phyloP scores from a whole-genome alignment of 2,888 invertebrate species.

The Heliothis peltigera region DNA sequence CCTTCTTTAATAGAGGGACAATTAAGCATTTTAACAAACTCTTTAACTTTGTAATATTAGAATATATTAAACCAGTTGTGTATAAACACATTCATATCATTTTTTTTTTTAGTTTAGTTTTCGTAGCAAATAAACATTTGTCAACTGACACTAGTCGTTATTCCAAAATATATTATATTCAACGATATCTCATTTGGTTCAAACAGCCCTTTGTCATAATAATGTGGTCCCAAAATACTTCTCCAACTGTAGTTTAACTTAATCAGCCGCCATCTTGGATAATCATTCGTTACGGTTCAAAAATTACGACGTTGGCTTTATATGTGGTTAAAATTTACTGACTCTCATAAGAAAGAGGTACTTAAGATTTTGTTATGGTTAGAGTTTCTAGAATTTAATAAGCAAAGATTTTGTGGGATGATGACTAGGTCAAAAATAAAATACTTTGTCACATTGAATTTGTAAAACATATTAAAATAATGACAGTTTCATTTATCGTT shows the following conservation, averaged over 20 bases:
- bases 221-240: constrained; percentile 39
- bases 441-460: no score
- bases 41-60: no score
- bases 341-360: constrained; percentile 17
- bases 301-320: constrained; percentile 25
- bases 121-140: no score
- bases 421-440: no score
- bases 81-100: no score
- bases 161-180: constrained; percentile 12
- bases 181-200: constrained; percentile 4
- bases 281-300: constrained; percentile 35
- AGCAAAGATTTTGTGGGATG: constrained; percentile 1
- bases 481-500: no score
- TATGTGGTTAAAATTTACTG: constrained; percentile 46
- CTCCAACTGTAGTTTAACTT: constrained; percentile 27
- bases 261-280: constrained; percentile 35
- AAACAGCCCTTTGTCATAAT: constrained; percentile 2
- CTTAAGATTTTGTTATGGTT: neutral
- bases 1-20: no score
- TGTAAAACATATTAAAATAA: no score
- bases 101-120: no score
- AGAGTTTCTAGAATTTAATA: constrained; percentile 12
- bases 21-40: no score
- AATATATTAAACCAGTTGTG: no score
- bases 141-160: constrained; percentile 6